A percentile compares a stretch with the other conserved stretches of the same genome.
phyloP scores from a whole-genome alignment of 2,113 vertebrate species.

The Diglossa brunneiventris region DNA sequence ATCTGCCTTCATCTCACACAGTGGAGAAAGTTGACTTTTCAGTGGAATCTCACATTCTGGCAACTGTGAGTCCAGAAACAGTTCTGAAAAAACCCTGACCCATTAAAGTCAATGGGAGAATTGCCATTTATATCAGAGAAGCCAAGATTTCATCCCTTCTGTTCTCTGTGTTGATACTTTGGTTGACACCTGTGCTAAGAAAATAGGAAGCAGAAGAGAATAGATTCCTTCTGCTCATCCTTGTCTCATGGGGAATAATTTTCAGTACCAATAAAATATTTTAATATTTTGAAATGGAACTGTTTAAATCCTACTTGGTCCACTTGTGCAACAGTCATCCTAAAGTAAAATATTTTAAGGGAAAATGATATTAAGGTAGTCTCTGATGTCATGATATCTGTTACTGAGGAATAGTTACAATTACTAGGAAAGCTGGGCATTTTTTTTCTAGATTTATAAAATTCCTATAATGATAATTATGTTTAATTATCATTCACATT shows the following conservation, averaged over 20 bases:
- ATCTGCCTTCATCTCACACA: not conserved
- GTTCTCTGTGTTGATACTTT: not conserved
- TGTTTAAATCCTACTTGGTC: not conserved
- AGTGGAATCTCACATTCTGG: not conserved
- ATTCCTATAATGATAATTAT: not conserved
- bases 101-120: not conserved
- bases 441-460: not conserved
- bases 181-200: not conserved
- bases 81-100: not conserved
- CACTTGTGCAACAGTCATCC: not conserved
- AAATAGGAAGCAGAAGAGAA: not conserved
- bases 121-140: not conserved
- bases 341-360: not conserved
- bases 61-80: not conserved
- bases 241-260: not conserved
- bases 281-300: not conserved
- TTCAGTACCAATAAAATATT: not conserved
- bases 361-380: not conserved
- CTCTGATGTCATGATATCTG: not conserved
- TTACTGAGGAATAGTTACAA: not conserved
- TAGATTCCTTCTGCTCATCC: not conserved
- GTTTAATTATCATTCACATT: not conserved
- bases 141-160: constrained; percentile 1
- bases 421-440: not conserved
- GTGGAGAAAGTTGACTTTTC: not conserved